Base-by-base conservation (phyloP, 2,888 invertebrate genomes). In the Caenorhabditis wallacei region DNA sequence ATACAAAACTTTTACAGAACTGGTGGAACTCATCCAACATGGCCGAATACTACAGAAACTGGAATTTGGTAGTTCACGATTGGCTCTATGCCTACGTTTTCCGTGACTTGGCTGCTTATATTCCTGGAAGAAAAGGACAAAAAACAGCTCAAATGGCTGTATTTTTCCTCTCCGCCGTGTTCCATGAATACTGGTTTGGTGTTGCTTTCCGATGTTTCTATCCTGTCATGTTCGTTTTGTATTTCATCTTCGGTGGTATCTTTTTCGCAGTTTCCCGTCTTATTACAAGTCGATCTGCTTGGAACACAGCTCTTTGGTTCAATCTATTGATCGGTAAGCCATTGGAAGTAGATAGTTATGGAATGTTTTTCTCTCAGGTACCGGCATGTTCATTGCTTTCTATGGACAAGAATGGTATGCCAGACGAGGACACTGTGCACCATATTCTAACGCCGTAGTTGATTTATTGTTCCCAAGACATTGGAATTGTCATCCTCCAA, bases 21-120 rank as follows among this genome's bases (percentile, higher is more conserved):
- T 98, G 97, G 97, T 98, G 97, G 98, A 97, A 96, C 70, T 94
- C 95, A 1, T 95, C 95, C 0, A 95, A 95, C n/a, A 97, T 95
- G 92, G 94, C 95, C 0, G 94, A 94, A 16, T 98, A 95, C 92
- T 97, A 96, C 92, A 94, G 97, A 2, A 95, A 95, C 4, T 98
- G 98, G 98, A 98, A 98, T 92, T 94, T 96, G 18, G 95, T 97
- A 0, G 97, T 98, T 0, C 96, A 97, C 92, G 96, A 96, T 88
- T 98, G 97, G 97, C 94, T 98, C 0, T 95, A 96, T 89, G 95
- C 95, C 4, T 96, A 97, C 92, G 94, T 98, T 79, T 84, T 84
- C 78, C 57, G 76, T 1, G 84, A 84, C 30, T 18, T 84, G 20
- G 68, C 78, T 8, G 61, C 64, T 1, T 66, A 87, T n/a, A 85